Base-by-base conservation (phyloP, 2,113 vertebrate species). In the Acanthochromis polyacanthus region DNA sequence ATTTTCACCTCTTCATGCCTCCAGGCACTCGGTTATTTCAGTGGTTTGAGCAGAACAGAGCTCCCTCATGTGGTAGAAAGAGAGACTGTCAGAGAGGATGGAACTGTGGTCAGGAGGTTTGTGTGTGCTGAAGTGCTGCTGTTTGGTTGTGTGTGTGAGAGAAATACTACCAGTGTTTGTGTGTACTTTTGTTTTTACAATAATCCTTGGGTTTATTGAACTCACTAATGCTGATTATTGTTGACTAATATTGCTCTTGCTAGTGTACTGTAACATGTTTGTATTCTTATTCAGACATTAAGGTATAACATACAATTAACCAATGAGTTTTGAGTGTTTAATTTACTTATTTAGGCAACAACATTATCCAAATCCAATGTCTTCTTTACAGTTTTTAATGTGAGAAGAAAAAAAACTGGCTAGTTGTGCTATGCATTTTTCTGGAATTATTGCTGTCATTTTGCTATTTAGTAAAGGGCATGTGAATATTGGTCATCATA, bases 91-190 rank as follows among this genome's bases (percentile, higher is more conserved):
- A 96, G 90, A 93, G 95, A 96, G 78, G 96, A 97, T 71, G 97
- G 96, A 92, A 95, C 96, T 50, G 68, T 97, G 84, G 90, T 97
- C 91, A 97, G 95, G 95, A 97, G 96, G 97, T 98, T 95, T 96
- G 86, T 84, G 65, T 61, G 52, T 43, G 40, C 40, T 43, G 10
- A 2, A 43, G 40, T 43, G 40, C 40, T 3, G 4, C 46, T 48
- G 16, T 48, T 48, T 48, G 46, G 17, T 43, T 43, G 40, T 61
- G 20, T 22, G 5, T 40, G 11, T 22, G 10, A 30, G 22, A 12
- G 17, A n/a, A 8, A 19, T 36, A 16, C n/a, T 55, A 1, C 12
- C 56, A 43, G 16, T 14, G 10, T 30, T 32, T 43, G 11, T 15
- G 40, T 43, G 40, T 43, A 32, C 1, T 36, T 36, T 43, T 2